phyloP scores from a whole-genome alignment of 2,888 invertebrate species.

The Malthinus seriepunctatus region DNA sequence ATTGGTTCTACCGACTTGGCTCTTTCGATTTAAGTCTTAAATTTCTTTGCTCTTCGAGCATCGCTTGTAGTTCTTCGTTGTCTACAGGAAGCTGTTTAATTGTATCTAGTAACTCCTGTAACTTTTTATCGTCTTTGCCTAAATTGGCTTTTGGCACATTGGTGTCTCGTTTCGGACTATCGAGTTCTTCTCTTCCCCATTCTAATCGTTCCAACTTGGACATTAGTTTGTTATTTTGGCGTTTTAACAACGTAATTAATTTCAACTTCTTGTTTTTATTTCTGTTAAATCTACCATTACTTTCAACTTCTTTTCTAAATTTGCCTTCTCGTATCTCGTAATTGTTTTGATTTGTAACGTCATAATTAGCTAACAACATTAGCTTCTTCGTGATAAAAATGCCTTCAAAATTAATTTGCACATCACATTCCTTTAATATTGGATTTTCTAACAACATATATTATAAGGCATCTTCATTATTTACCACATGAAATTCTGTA shows the following conservation, averaged over 20 bases:
- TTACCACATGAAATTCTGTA: too few species aligned
- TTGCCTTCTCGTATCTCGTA: too few species aligned
- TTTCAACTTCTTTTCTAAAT: too few species aligned
- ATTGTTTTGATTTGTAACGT: too few species aligned
- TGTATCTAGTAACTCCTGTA: constrained; percentile 59
- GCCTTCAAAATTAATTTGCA: too few species aligned
- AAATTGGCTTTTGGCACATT: constrained; percentile 17
- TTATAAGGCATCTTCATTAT: too few species aligned
- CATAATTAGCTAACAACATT: too few species aligned
- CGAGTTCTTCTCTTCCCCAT: constrained; percentile 53
- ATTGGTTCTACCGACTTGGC: constrained; percentile 37
- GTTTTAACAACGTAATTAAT: constrained; percentile 73
- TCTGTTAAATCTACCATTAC: constrained; percentile 78
- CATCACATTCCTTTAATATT: too few species aligned
- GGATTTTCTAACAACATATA: too few species aligned
- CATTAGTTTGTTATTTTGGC: constrained; percentile 70
- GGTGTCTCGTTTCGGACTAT: constrained; percentile 16
- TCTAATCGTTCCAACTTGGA: constrained; percentile 65
- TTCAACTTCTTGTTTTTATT: constrained; percentile 80
- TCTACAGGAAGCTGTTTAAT: constrained; percentile 64
- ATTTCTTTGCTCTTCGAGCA: constrained; percentile 59
- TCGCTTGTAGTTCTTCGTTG: constrained; percentile 63
- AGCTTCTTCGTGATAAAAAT: too few species aligned
- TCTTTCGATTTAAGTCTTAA: constrained; percentile 46
- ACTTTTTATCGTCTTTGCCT: constrained; percentile 42